Evolutionary conservation across 1,140 invertebrate species (phyloP).

Genomic region (Drosophila arizonae): DNA sequence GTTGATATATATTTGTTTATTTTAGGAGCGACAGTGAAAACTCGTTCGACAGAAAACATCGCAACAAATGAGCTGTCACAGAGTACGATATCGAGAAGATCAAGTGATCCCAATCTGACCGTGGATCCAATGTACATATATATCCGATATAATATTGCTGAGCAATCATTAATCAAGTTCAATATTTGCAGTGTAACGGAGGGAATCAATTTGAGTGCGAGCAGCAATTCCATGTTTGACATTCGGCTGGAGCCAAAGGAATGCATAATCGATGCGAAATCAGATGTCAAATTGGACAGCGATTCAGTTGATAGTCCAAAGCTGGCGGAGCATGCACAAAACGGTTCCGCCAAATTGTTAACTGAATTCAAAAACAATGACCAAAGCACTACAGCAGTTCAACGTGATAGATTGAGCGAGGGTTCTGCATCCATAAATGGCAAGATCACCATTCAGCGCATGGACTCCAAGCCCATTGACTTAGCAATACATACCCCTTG

Average conservation of each 20-base stretch:
- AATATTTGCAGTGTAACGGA: constrained; percentile 51
- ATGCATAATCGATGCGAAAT: constrained; percentile 29
- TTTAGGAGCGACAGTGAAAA: constrained; percentile 87
- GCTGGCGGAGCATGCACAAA: constrained; percentile 22
- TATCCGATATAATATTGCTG: background rate
- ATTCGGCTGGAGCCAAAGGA: constrained; percentile 55
- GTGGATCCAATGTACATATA: constrained; percentile 85
- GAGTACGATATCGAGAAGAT: constrained; percentile 86
- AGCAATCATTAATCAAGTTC: background rate
- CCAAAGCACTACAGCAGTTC: constrained; percentile 52
- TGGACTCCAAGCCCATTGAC: constrained; percentile 25
- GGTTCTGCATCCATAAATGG: constrained; percentile 22
- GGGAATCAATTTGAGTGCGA: constrained; percentile 57
- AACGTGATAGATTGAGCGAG: constrained; percentile 48
- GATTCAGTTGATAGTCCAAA: constrained; percentile 31
- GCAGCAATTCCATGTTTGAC: constrained; percentile 71
- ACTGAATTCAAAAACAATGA: constrained; percentile 47
- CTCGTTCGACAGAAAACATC: constrained; percentile 91
- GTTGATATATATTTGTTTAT: constrained; percentile 9
- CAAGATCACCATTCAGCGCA: constrained; percentile 39
- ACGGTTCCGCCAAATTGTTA: constrained; percentile 19
- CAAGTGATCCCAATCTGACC: constrained; percentile 91
- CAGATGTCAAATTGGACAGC: constrained; percentile 15
- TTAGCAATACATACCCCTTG: constrained; percentile 11
- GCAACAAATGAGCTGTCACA: constrained; percentile 86